A percentile compares a stretch with the other conserved stretches of the same genome.
Evolutionary conservation across 2,888 invertebrate genomes (phyloP).

Genomic region (Agrenia bidenticulata): DNA sequence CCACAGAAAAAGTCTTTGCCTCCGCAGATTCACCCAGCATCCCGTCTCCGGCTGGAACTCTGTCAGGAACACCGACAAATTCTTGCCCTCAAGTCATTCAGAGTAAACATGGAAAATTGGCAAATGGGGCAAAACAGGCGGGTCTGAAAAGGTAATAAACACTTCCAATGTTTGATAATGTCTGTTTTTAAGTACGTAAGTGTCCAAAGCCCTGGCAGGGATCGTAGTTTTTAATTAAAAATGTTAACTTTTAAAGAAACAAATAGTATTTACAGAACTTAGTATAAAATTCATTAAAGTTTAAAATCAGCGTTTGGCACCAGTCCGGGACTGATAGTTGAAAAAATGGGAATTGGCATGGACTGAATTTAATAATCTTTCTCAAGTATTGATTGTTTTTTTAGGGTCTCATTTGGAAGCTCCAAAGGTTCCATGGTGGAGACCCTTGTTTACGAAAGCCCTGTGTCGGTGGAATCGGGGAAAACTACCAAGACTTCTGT

Average conservation of each 20-base stretch:
- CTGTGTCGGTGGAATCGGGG: slow-evolving; percentile 69
- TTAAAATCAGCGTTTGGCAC: no score
- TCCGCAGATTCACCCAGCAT: slow-evolving; percentile 35
- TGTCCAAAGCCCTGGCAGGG: no score
- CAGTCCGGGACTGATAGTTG: background rate
- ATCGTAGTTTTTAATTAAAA: no score
- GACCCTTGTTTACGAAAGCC: slow-evolving; percentile 84
- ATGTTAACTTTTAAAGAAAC: no score
- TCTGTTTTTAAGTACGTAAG: no score
- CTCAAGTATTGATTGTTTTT: slow-evolving; percentile 5
- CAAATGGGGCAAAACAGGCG: slow-evolving; percentile 49
- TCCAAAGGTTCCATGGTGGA: slow-evolving; percentile 94
- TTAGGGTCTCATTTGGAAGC: slow-evolving; percentile 89
- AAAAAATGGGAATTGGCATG: background rate
- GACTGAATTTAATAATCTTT: background rate
- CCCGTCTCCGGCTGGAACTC: slow-evolving; percentile 17
- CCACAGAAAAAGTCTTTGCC: background rate
- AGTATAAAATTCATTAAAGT: no score
- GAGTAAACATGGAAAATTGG: slow-evolving; percentile 43
- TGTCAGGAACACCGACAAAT: slow-evolving; percentile 21
- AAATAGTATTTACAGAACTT: no score
- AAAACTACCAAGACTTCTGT: slow-evolving; percentile 16
- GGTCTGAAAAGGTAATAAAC: slow-evolving; percentile 49
- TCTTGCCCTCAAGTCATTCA: slow-evolving; percentile 13
- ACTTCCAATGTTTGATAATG: no score